These are phyloP conservation scores for Erythrolamprus reginae DNA, from an alignment of 2,113 vertebrate genomes.

Conservation along the genomic window DNA sequence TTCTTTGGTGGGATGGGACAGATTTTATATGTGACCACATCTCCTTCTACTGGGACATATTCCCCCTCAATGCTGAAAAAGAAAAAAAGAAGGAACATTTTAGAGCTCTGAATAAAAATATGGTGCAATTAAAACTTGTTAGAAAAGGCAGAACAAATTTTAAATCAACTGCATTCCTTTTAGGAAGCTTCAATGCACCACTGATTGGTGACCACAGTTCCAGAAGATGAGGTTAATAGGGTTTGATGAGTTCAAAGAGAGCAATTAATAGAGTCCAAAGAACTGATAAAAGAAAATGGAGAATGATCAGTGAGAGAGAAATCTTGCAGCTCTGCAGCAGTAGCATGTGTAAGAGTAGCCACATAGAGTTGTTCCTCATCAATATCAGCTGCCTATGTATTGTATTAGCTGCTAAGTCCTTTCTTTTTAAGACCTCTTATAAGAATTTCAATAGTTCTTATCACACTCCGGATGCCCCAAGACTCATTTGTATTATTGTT, in stretches of 20 bases:
- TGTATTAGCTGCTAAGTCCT: background rate
- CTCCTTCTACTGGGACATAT: slow-evolving; percentile 92
- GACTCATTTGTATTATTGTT: background rate
- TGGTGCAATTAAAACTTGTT: background rate
- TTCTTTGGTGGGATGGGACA: slow-evolving; percentile 96
- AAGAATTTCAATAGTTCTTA: background rate
- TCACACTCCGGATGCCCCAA: background rate
- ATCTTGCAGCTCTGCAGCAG: background rate
- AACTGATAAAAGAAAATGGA: background rate
- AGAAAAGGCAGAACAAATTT: too few relatives aligned
- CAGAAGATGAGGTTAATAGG: background rate
- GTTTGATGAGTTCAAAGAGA: background rate
- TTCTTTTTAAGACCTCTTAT: background rate
- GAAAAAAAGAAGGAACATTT: slow-evolving; percentile 10
- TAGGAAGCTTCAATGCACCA: background rate
- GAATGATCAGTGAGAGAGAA: background rate
- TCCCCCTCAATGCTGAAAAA: slow-evolving; percentile 90
- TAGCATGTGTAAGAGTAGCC: background rate
- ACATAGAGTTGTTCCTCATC: background rate
- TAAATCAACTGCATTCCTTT: background rate
- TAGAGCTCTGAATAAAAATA: background rate
- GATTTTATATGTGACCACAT: slow-evolving; percentile 95
- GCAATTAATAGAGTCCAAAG: background rate
- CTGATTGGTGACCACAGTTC: background rate
- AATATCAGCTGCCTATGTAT: background rate